Evolutionary conservation across 2,888 invertebrate genomes (phyloP), one percentile per base, ranked within the genome.

Genomic region (Nemapogon koenigi): DNA sequence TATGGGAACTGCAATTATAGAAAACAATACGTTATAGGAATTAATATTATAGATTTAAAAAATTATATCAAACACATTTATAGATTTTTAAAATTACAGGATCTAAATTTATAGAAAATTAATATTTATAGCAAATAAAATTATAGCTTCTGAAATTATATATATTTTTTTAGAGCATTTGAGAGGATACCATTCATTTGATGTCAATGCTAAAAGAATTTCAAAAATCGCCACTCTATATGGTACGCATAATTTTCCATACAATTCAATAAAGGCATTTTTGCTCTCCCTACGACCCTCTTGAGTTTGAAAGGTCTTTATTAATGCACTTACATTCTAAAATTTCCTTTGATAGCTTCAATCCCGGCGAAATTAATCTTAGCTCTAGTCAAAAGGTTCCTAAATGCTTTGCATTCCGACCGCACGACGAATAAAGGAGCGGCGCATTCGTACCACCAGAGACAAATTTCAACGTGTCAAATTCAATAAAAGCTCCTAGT

Each of bases 321-420:
- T 70, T 72, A 72, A 75, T 76, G 70, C 71, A 75, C 72, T 73
- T 73, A 72, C 63, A 69, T 72, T 71, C 71, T 62, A 67, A 71
- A 73, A 69, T 66, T 68, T 68, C 70, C 69, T 72, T 76, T 76
- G 72, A 70, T 60, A 59, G 54, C 47, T 51, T 50, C 50, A 57
- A 59, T 48, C 68, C 65, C 70, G 58, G 58, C 62, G 58, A 71
- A 69, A 76, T 75, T 75, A 75, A 76, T 75, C 72, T 73, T 67
- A 65, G 59, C 60, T 61, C 57, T 68, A 67, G 64, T 73, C 69
- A 71, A 71, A 73, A 70, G 71, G 67, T 60, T 61, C 66, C 57
- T 49, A 59, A 64, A 72, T 73, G 57, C 59, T 64, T 52, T 49
- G 59, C 62, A 76, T 75, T 67, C 75, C 75, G 48, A 49, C 51